These are phyloP conservation scores for Lordiphosa andalusiaca DNA, from an alignment of 2,888 invertebrate species.

Conservation along the genomic window DNA sequence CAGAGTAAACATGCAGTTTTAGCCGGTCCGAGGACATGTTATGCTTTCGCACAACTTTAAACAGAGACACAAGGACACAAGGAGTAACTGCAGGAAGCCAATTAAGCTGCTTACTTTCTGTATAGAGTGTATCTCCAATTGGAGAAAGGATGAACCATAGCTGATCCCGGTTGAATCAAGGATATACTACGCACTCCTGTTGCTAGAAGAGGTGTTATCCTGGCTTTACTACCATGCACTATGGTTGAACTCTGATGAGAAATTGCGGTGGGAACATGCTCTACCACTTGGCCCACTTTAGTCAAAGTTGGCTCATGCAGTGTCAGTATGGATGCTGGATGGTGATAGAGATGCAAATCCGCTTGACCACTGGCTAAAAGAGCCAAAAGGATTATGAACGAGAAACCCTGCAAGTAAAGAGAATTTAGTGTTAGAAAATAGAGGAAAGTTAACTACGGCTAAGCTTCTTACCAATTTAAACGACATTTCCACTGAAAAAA, in stretches of 20 bases:
- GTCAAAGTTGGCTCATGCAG: conserved; percentile 62
- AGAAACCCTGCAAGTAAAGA: not conserved
- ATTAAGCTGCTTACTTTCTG: conserved; percentile 17
- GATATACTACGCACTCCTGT: conserved; percentile 23
- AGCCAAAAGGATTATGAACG: conserved; percentile 4
- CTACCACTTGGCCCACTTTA: conserved; percentile 65
- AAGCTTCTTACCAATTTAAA: too few species aligned
- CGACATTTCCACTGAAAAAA: too few species aligned
- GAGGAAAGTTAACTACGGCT: too few species aligned
- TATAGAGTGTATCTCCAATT: conserved; percentile 28
- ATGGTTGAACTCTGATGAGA: conserved; percentile 82
- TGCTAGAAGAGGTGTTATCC: conserved; percentile 26
- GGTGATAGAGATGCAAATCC: conserved; percentile 24
- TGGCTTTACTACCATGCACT: conserved; percentile 79
- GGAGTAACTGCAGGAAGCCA: too few species aligned
- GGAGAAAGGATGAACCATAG: conserved; percentile 7
- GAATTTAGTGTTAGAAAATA: too few species aligned
- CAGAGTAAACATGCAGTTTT: too few species aligned
- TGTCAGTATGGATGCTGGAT: conserved; percentile 8
- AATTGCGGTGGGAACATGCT: conserved; percentile 62
- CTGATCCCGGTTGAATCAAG: not conserved
- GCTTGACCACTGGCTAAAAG: conserved; percentile 13
- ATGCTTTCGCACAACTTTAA: too few species aligned
- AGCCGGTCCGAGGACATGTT: too few species aligned
- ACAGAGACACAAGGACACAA: too few species aligned